A percentile compares a stretch with the other conserved stretches of the same genome.
Evolutionary conservation across 2,113 vertebrate species (phyloP).

Genomic region (Anas platyrhynchos): DNA sequence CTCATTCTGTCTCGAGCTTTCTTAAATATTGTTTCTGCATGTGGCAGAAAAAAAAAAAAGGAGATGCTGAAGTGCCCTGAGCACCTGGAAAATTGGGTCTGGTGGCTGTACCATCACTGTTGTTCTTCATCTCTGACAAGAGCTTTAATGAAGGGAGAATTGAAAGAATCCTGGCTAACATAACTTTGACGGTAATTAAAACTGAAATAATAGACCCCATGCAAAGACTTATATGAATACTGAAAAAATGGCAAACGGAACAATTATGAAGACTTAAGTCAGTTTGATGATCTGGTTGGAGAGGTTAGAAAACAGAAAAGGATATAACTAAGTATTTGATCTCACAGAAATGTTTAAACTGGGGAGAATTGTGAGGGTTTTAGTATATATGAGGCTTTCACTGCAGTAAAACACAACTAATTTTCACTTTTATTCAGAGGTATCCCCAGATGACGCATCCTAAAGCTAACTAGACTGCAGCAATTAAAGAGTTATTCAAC

Average conservation of each 20-base stretch:
- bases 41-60: not conserved
- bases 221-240: not conserved
- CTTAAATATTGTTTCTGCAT: constrained; percentile 3
- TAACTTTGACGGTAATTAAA: not conserved
- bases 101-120: not conserved
- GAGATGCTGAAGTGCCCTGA: not conserved
- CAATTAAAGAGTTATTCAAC: not conserved
- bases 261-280: not conserved
- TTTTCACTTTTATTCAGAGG: not conserved
- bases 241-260: not conserved
- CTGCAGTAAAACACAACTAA: not conserved
- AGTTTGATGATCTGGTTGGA: not conserved
- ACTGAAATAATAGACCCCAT: not conserved
- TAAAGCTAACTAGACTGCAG: not conserved
- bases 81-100: not conserved
- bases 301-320: not conserved
- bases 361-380: not conserved
- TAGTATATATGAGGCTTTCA: not conserved
- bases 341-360: not conserved
- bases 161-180: not conserved
- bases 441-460: not conserved
- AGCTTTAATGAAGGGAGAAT: not conserved
- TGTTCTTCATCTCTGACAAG: not conserved
- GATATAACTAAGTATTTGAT: not conserved
- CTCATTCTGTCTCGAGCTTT: not conserved